phyloP scores from a whole-genome alignment of 2,888 invertebrate species.

The Himalopsyche kuldschensis region DNA sequence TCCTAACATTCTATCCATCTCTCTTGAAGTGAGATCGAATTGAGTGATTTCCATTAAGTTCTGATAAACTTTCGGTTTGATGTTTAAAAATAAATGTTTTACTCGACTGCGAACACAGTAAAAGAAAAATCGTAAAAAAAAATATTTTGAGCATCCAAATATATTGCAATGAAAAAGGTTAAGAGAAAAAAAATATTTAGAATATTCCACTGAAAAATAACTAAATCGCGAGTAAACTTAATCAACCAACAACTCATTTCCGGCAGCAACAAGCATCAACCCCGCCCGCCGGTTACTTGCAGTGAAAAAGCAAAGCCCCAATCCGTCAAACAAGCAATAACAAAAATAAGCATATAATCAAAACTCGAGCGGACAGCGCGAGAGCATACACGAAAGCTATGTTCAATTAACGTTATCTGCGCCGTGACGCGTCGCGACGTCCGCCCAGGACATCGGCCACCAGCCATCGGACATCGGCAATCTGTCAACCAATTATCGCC shows the following conservation, averaged over 20 bases:
- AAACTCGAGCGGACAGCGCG: not conserved
- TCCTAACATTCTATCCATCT: no score
- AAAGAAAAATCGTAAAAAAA: no score
- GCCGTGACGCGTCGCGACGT: not conserved
- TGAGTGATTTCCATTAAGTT: no score
- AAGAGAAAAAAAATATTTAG: no score
- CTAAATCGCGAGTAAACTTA: no score
- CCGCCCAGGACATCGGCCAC: not conserved
- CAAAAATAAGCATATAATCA: not conserved
- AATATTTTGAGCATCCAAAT: no score
- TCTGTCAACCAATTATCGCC: not conserved
- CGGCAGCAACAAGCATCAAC: not conserved
- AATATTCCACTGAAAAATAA: no score
- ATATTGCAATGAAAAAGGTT: no score
- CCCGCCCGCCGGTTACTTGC: not conserved
- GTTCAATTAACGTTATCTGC: not conserved
- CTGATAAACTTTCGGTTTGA: no score
- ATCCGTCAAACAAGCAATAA: not conserved
- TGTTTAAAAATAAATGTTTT: no score
- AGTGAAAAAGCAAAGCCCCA: not conserved
- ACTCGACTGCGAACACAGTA: no score
- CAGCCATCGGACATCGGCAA: not conserved
- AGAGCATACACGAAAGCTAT: not conserved
- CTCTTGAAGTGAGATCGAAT: no score
- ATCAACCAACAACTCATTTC: not conserved